Percentiles rank a stretch among this genome's conserved stretches.
phyloP scores from a whole-genome alignment of 1,140 invertebrate genomes.

The Argopecten irradians region DNA sequence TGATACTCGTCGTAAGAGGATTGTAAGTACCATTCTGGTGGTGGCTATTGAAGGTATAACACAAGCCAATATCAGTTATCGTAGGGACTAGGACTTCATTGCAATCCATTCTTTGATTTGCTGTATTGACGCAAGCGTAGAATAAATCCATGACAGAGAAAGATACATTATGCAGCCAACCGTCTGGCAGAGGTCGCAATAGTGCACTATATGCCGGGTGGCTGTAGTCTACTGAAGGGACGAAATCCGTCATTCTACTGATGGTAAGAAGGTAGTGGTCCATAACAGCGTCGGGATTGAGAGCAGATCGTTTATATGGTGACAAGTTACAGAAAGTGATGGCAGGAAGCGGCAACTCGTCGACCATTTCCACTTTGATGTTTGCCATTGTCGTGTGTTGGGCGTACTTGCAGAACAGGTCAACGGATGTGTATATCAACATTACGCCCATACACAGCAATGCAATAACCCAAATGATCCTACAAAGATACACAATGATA shows the following conservation, averaged over 20 bases:
- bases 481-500: constrained; percentile 8
- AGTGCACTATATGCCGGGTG: constrained; percentile 26
- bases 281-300: neutral
- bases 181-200: neutral
- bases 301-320: constrained; percentile 33
- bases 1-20: neutral
- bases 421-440: neutral
- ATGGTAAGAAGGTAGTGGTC: neutral
- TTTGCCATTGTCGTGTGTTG: constrained; percentile 34
- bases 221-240: constrained; percentile 36
- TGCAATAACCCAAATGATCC: constrained; percentile 30
- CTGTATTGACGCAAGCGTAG: neutral
- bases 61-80: constrained; percentile 41
- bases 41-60: constrained; percentile 40
- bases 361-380: constrained; percentile 2
- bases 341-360: constrained; percentile 31
- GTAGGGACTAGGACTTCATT: neutral
- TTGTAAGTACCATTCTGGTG: neutral
- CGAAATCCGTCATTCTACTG: constrained; percentile 27
- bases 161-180: constrained; percentile 29
- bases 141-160: neutral
- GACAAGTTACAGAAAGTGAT: constrained; percentile 36
- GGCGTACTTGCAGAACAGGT: constrained; percentile 27
- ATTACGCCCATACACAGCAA: constrained; percentile 28
- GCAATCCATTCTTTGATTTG: constrained; percentile 8